Evolutionary conservation across 2,113 vertebrate genomes (phyloP).

Genomic region (Calonectris borealis): DNA sequence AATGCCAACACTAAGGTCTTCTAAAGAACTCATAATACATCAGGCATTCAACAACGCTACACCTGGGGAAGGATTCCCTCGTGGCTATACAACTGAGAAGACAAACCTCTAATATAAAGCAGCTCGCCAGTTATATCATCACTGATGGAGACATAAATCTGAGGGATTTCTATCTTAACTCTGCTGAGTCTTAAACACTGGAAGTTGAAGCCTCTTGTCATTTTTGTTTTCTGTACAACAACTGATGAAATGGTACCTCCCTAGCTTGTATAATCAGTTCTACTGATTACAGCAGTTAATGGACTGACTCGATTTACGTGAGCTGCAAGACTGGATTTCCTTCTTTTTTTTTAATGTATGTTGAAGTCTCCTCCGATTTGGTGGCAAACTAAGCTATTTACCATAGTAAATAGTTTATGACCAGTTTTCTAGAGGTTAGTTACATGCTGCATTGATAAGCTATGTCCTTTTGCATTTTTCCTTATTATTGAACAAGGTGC

Average conservation of each 20-base stretch:
- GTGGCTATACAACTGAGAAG: neutral
- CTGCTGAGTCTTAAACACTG: neutral
- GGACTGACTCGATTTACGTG: slow-evolving; percentile 6
- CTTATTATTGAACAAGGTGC: neutral
- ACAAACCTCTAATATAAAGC: slow-evolving; percentile 11
- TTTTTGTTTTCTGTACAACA: slow-evolving; percentile 37
- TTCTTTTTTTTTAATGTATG: neutral
- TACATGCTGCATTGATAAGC: neutral
- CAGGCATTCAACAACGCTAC: neutral
- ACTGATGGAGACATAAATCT: slow-evolving; percentile 18
- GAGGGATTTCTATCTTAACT: neutral
- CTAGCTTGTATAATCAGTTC: slow-evolving; percentile 2
- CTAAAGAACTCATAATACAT: neutral
- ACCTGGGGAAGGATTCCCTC: neutral
- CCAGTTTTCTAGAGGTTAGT: neutral
- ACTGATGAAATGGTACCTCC: neutral
- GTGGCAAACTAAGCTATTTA: slow-evolving; percentile 1
- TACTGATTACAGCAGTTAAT: slow-evolving; percentile 34
- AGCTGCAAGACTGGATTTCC: neutral
- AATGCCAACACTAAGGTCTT: neutral
- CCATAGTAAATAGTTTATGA: neutral
- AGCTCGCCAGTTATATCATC: neutral
- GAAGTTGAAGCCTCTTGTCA: slow-evolving; percentile 21
- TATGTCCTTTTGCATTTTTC: neutral
- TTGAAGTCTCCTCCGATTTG: neutral